A percentile compares a stretch with the other conserved stretches of the same genome.
These are phyloP conservation scores for Lutjanus campechanus DNA, from an alignment of 2,797 vertebrate genomes.

Conservation along the genomic window DNA sequence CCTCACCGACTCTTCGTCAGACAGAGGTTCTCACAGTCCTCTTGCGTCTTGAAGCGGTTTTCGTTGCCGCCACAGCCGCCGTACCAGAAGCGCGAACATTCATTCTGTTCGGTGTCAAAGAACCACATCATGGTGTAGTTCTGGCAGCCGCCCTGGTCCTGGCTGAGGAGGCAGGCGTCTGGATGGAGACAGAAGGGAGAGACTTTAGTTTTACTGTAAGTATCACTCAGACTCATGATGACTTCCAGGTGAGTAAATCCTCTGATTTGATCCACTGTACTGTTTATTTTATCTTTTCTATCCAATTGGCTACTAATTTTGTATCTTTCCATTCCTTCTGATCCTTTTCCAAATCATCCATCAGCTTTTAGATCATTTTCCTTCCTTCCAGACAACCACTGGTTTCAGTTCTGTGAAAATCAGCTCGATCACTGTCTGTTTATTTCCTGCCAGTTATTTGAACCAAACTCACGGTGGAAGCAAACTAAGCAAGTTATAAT, in stretches of 20 bases:
- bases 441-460: no score
- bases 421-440: no score
- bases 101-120: slow-evolving; percentile 76
- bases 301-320: neutral
- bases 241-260: neutral
- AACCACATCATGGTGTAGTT: slow-evolving; percentile 87
- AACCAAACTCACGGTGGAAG: no score
- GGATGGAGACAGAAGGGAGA: neutral
- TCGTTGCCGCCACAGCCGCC: slow-evolving; percentile 88
- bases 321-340: neutral
- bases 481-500: no score
- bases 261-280: neutral
- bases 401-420: no score
- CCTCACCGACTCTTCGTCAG: slow-evolving; percentile 55
- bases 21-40: slow-evolving; percentile 84
- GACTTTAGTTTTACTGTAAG: neutral
- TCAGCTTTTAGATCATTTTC: neutral
- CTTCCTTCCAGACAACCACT: neutral
- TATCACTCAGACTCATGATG: neutral
- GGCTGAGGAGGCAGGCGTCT: slow-evolving; percentile 80
- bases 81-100: slow-evolving; percentile 88
- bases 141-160: slow-evolving; percentile 83
- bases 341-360: no score
- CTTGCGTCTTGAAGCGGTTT: slow-evolving; percentile 86
- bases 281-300: neutral